These are phyloP conservation scores for Tiliacea aurago DNA, from an alignment of 2,888 invertebrate genomes.

Conservation along the genomic window DNA sequence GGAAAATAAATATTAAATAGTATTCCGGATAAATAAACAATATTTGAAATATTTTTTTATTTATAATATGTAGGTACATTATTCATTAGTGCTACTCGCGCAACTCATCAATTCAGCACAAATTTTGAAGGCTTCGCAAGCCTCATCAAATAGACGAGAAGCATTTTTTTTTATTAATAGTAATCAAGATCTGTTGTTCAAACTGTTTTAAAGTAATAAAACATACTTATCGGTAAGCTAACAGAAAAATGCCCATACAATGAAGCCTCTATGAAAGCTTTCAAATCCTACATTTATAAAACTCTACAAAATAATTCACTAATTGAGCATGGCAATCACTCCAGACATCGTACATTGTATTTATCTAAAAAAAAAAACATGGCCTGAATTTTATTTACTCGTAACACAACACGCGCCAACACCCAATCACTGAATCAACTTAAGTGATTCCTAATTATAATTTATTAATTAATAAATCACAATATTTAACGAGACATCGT, in stretches of 20 bases:
- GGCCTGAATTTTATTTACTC: neutral
- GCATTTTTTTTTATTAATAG: too few relatives aligned
- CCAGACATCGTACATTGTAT: neutral
- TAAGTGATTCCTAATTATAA: slow-evolving; percentile 12
- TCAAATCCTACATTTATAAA: neutral
- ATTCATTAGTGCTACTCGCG: too few relatives aligned
- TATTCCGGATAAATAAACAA: too few relatives aligned
- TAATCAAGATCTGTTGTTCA: too few relatives aligned
- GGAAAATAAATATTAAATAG: too few relatives aligned
- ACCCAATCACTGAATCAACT: slow-evolving; percentile 16
- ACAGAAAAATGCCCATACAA: neutral
- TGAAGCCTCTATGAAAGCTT: neutral
- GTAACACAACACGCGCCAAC: slow-evolving; percentile 17
- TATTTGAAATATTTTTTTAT: too few relatives aligned
- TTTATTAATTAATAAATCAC: slow-evolving; percentile 19
- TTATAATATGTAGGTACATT: too few relatives aligned
- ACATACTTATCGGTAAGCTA: neutral
- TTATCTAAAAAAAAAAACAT: neutral
- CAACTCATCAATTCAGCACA: too few relatives aligned
- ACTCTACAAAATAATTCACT: neutral
- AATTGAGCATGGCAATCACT: neutral
- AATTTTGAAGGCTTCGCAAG: too few relatives aligned
- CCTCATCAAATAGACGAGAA: too few relatives aligned
- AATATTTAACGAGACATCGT: slow-evolving; percentile 40
- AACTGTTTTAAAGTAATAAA: too few relatives aligned